Percentiles rank a stretch among this genome's conserved stretches.
These are phyloP conservation scores for Arctia plantaginis DNA, from an alignment of 2,888 invertebrate species.

Conservation along the genomic window DNA sequence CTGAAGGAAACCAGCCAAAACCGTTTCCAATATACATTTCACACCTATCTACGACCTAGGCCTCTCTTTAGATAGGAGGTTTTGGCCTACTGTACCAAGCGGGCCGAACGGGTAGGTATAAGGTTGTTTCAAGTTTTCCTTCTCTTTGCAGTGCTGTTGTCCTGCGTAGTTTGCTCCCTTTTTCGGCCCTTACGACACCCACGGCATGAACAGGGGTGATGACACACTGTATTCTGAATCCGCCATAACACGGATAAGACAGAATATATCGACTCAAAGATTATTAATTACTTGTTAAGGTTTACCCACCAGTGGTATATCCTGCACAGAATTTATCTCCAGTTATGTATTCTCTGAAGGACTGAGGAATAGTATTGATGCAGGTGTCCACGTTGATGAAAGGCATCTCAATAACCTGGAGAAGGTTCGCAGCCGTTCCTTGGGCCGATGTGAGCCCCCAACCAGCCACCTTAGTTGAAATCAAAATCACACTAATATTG, in stretches of 20 bases:
- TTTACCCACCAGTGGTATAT: slow-evolving; percentile 55
- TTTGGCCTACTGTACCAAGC: too few relatives aligned
- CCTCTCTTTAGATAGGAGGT: too few relatives aligned
- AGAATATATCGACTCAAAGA: not conserved
- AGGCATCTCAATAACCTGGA: slow-evolving; percentile 52
- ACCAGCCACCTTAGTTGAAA: slow-evolving; percentile 48
- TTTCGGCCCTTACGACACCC: too few relatives aligned
- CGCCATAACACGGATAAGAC: too few relatives aligned
- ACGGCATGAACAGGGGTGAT: too few relatives aligned
- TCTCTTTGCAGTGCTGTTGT: too few relatives aligned
- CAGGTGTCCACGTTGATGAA: slow-evolving; percentile 48
- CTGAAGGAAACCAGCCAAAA: too few relatives aligned
- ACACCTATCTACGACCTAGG: too few relatives aligned
- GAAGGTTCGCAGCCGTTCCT: slow-evolving; percentile 35
- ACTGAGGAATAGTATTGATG: slow-evolving; percentile 37
- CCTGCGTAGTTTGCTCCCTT: too few relatives aligned
- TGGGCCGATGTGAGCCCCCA: slow-evolving; percentile 52
- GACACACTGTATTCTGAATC: not conserved
- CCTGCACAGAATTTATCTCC: slow-evolving; percentile 72
- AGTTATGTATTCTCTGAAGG: slow-evolving; percentile 59
- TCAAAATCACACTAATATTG: not conserved
- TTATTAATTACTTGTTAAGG: not conserved
- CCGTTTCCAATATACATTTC: too few relatives aligned
- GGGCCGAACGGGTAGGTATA: too few relatives aligned
- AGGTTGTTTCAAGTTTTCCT: too few relatives aligned